These are phyloP conservation scores for Neuroscelio doddi DNA, from an alignment of 2,888 invertebrate species.

Conservation along the genomic window DNA sequence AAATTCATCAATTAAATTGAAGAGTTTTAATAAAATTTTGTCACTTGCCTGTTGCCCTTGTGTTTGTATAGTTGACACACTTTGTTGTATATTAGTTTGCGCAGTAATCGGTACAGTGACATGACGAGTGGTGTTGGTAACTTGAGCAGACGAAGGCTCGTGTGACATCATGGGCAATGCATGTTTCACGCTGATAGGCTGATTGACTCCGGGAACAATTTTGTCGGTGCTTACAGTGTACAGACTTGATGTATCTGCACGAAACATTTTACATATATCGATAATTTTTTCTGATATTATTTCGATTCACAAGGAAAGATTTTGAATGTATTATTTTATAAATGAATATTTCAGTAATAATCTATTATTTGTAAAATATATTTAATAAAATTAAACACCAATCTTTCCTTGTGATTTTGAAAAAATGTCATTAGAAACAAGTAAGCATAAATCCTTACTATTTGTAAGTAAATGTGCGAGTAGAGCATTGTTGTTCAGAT, in stretches of 20 bases:
- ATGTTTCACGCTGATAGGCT: conserved; percentile 70
- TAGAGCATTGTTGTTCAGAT: conserved; percentile 80
- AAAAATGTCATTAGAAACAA: not conserved
- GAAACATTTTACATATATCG: not conserved
- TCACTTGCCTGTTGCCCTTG: conserved; percentile 54
- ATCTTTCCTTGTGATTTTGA: not conserved
- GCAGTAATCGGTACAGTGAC: conserved; percentile 72
- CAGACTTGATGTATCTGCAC: conserved; percentile 68
- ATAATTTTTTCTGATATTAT: too few species aligned
- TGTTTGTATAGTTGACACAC: conserved; percentile 54
- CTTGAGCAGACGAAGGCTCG: conserved; percentile 73
- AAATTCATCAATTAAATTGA: too few species aligned
- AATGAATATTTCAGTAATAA: not conserved
- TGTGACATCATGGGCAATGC: conserved; percentile 73
- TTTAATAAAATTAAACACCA: too few species aligned
- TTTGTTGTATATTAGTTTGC: conserved; percentile 65
- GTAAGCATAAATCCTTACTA: conserved; percentile 75
- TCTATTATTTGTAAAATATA: too few species aligned
- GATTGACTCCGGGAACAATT: conserved; percentile 57
- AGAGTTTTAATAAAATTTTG: too few species aligned
- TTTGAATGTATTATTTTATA: not conserved
- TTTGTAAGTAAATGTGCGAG: conserved; percentile 87
- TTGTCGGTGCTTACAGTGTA: conserved; percentile 74
- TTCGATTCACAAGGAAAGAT: too few species aligned
- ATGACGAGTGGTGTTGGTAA: conserved; percentile 69